phyloP scores from a whole-genome alignment of 2,113 vertebrate genomes.

The Gambusia holbrooki region DNA sequence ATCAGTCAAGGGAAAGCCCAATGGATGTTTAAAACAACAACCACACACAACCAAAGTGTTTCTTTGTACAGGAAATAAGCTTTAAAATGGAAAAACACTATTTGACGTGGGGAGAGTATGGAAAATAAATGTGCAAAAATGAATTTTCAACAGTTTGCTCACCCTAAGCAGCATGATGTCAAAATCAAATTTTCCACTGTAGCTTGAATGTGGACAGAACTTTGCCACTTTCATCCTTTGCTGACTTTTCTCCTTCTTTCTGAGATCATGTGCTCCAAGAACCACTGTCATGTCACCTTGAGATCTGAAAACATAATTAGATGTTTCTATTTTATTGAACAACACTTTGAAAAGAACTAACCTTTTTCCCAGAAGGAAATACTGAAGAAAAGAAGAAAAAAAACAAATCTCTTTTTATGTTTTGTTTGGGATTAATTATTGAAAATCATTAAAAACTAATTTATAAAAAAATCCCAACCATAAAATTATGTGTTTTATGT shows the following conservation, averaged over 20 bases:
- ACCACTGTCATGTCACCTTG: conserved; percentile 42
- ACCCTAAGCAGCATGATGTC: conserved; percentile 76
- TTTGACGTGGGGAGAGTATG: no score
- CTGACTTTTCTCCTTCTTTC: conserved; percentile 57
- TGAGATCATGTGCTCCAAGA: conserved; percentile 71
- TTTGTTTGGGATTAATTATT: no score
- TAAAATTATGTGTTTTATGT: not conserved
- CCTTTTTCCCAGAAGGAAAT: not conserved
- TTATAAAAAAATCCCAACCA: no score
- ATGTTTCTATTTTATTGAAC: not conserved
- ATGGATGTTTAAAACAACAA: not conserved
- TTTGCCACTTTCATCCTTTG: conserved; percentile 57
- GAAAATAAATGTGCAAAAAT: not conserved
- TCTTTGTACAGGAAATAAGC: not conserved
- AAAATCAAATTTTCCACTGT: rapidly evolving
- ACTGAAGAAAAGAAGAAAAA: not conserved
- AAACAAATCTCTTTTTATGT: no score
- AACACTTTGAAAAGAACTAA: not conserved
- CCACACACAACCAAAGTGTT: not conserved
- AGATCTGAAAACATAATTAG: not conserved
- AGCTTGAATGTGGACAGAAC: conserved; percentile 39
- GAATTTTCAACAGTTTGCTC: not conserved
- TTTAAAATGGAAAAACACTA: no score
- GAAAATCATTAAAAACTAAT: no score
- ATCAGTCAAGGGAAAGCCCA: not conserved